These are phyloP conservation scores for Agapornis roseicollis DNA, from an alignment of 2,113 vertebrate species.

Conservation along the genomic window DNA sequence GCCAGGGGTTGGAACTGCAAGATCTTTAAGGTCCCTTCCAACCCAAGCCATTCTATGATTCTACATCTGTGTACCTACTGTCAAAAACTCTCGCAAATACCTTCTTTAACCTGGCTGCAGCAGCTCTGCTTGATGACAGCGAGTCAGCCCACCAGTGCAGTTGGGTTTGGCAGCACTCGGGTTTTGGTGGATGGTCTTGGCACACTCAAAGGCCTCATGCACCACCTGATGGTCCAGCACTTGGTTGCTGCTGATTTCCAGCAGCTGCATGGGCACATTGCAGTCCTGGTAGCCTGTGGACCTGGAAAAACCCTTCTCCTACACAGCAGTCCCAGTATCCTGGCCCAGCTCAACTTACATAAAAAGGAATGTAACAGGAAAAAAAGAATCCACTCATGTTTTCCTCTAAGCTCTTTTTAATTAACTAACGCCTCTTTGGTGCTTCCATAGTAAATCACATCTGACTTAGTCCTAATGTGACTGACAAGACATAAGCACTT, in stretches of 20 bases:
- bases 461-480: fast-evolving
- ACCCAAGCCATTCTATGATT: neutral
- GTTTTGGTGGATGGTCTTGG: fast-evolving
- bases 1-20: neutral
- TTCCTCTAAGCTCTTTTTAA: neutral
- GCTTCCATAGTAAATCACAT: neutral
- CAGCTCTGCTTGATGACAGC: neutral
- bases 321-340: neutral
- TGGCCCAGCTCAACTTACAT: neutral
- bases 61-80: fast-evolving
- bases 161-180: fast-evolving
- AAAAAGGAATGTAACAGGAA: neutral
- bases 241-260: neutral
- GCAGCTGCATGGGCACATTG: neutral
- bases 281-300: fast-evolving
- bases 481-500: fast-evolving
- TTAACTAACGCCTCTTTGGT: neutral
- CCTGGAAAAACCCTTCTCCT: neutral
- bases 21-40: neutral
- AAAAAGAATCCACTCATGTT: neutral
- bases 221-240: neutral
- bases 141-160: fast-evolving
- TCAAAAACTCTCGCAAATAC: neutral
- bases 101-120: neutral
- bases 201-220: neutral